A percentile compares a stretch with the other conserved stretches of the same genome.
Conservation (phyloP, 2,888 invertebrate genomes). For the Macrostomum cliftonense region DNA sequence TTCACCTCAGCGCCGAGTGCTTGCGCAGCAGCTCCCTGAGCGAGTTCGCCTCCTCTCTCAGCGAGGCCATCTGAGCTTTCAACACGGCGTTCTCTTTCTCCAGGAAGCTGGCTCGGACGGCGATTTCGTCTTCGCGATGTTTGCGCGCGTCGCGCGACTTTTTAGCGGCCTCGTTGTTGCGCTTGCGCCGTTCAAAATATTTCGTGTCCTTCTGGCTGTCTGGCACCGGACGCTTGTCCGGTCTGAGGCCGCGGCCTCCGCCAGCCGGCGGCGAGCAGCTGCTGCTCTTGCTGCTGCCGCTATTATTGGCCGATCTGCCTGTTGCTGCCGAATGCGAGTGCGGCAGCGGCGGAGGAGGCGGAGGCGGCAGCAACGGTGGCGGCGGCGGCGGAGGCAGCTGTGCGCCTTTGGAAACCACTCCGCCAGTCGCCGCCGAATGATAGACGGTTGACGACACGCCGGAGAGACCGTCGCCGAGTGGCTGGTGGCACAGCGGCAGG, state of each 20-base stretch:
- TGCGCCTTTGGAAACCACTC: no score
- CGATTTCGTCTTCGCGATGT: constrained; percentile 68
- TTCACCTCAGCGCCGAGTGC: no score
- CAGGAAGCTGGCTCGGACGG: constrained; percentile 59
- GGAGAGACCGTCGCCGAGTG: no score
- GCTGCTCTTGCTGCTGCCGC: constrained; percentile 8
- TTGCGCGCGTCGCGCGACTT: constrained; percentile 71
- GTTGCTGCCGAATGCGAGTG: no score
- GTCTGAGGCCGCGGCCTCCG: constrained; percentile 10
- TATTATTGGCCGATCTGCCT: no score
- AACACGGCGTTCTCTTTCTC: constrained; percentile 72
- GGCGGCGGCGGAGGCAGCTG: no score
- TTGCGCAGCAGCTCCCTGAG: constrained; percentile 47
- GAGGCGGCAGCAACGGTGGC: no score
- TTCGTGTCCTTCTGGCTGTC: constrained; percentile 68
- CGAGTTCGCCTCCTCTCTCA: constrained; percentile 58
- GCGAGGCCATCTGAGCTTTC: constrained; percentile 57
- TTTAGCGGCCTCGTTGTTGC: constrained; percentile 77
- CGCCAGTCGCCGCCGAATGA: no score
- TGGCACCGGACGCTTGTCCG: constrained; percentile 53
- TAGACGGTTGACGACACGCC: no score
- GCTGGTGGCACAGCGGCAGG: no score
- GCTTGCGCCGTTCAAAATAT: constrained; percentile 64
- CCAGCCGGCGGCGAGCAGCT: constrained; percentile 14
- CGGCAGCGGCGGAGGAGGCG: no score